Base-by-base conservation (phyloP, 2,888 invertebrate species). In the Drosophila niveifrons region DNA sequence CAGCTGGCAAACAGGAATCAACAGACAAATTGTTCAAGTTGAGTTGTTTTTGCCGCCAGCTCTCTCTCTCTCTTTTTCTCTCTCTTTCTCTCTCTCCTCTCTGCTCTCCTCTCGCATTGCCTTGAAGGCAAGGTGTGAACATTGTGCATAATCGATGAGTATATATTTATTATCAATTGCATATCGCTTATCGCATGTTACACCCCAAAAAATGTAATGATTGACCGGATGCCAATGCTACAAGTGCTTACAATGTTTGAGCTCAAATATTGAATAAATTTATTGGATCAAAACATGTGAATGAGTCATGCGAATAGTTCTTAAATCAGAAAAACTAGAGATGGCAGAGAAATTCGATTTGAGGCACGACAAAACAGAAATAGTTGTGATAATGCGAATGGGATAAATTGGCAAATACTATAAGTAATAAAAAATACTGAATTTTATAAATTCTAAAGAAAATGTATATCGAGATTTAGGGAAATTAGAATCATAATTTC, bases 1-100 rank as follows among this genome's bases (percentile, higher is more conserved):
- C 85, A 88, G 89, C 89, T 85, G 90, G 61, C 68, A 66, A 66
- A 64, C 59, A 18, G 50, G 65, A 65, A 59, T 55, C 69, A 78
- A 50, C 59, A 53, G 61, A 65, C 53, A 44, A 31, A 29, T n/a
- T 39, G 55, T 39, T 46, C 13, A 36, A 15, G 8, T 39, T 43
- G 43, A 66, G 28, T 44, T 57, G 6, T 23, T 23, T 23, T 23
- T 23, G 23, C 23, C 36, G 6, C n/a, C n/a, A n/a, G 36, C n/a
- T 36, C n/a, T 36, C 1, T 1, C n/a, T 36, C 36, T 23, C 18
- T 18, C 23, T 23, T n/a, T n/a, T n/a, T n/a, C 23, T 23, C 23
- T 23, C n/a, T n/a, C n/a, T n/a, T n/a, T 31, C 10, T 36, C 11
- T 1, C n/a, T 36, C 36, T 36, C 2, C n/a, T n/a, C 36, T 6